These are phyloP conservation scores for Cephus sareptanus DNA, from an alignment of 2,888 invertebrate genomes.

Conservation along the genomic window DNA sequence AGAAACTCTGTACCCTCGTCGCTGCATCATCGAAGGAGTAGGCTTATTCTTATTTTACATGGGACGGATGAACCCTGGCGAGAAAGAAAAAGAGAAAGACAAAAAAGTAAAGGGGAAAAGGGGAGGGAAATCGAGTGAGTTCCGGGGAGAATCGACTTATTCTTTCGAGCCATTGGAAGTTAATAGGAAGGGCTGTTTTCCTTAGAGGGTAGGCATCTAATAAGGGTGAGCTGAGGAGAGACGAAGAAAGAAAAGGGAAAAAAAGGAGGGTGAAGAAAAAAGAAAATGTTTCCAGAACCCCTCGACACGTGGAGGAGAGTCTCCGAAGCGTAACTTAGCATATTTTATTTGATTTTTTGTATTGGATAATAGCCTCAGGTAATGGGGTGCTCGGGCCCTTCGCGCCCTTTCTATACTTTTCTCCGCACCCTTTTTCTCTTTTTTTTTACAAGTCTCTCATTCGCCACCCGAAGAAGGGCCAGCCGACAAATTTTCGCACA, in stretches of 20 bases:
- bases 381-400: slow-evolving; percentile 51
- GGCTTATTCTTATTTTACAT: neutral
- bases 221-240: slow-evolving; percentile 11
- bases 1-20: neutral
- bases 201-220: no score
- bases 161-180: slow-evolving; percentile 48
- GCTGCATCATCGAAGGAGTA: neutral
- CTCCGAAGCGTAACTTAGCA: slow-evolving; percentile 61
- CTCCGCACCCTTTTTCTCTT: neutral
- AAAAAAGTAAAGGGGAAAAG: slow-evolving; percentile 10
- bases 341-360: slow-evolving; percentile 66
- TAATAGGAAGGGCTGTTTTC: slow-evolving; percentile 33
- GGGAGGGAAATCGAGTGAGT: slow-evolving; percentile 23
- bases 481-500: slow-evolving; percentile 56
- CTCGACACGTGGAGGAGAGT: slow-evolving; percentile 45
- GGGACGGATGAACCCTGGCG: slow-evolving; percentile 6
- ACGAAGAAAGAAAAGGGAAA: slow-evolving; percentile 31
- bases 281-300: slow-evolving; percentile 47
- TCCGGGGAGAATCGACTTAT: slow-evolving; percentile 24
- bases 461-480: slow-evolving; percentile 7
- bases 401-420: neutral
- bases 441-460: no score
- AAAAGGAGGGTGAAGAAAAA: slow-evolving; percentile 29
- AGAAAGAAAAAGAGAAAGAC: slow-evolving; percentile 12
- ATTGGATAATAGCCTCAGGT: slow-evolving; percentile 66